Percentiles rank a stretch among this genome's conserved stretches.
These are phyloP conservation scores for Greenwoodochromis staneri DNA, from an alignment of 2,113 vertebrate species.

Conservation along the genomic window DNA sequence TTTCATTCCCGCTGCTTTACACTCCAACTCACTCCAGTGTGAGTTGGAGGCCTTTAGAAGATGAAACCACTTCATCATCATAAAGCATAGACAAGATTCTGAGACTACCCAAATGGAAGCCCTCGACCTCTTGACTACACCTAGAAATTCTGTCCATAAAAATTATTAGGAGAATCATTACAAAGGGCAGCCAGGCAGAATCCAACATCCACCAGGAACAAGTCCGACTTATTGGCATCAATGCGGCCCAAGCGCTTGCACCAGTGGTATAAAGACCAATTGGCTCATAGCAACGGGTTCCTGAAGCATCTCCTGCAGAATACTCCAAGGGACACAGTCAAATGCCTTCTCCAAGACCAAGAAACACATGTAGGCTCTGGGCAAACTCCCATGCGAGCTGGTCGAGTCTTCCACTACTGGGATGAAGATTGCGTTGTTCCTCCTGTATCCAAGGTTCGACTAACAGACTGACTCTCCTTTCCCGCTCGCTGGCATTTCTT, in stretches of 20 bases:
- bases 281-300: neutral
- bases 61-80: neutral
- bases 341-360: neutral
- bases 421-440: neutral
- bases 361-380: neutral
- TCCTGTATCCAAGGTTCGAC: neutral
- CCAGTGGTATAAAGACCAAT: neutral
- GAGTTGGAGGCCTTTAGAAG: neutral
- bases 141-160: neutral
- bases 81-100: neutral
- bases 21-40: neutral
- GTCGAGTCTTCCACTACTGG: neutral
- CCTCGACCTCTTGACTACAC: neutral
- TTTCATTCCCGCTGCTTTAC: neutral
- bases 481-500: fast-evolving
- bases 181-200: neutral
- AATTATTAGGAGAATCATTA: neutral
- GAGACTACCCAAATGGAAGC: neutral
- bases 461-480: neutral
- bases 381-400: neutral
- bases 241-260: fast-evolving
- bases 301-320: neutral
- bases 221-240: neutral
- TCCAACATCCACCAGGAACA: neutral
- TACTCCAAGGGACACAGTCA: neutral